These are phyloP conservation scores for Drepanosiphum platanoidis DNA, from an alignment of 2,888 invertebrate genomes.

Conservation along the genomic window DNA sequence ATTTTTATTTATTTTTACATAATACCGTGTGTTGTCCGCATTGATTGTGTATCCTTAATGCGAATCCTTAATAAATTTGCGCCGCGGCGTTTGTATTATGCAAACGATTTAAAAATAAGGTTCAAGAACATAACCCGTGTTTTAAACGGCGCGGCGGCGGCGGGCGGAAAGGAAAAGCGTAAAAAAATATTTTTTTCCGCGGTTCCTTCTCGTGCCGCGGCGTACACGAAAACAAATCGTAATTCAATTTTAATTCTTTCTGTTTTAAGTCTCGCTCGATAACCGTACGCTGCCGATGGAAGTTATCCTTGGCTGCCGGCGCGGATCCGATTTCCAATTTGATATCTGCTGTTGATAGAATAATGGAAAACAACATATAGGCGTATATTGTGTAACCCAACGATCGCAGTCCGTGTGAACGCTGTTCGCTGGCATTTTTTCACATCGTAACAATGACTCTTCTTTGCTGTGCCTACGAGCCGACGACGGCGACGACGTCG, in stretches of 20 bases:
- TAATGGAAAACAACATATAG: constrained; percentile 47
- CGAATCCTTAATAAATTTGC: background rate
- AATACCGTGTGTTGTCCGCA: background rate
- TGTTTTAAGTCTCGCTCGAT: background rate
- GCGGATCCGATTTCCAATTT: constrained; percentile 37
- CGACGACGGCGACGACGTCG: background rate
- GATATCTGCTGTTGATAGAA: constrained; percentile 28
- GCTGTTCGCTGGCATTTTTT: background rate
- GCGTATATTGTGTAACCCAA: constrained; percentile 12
- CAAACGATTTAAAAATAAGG: background rate
- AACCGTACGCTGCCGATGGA: background rate
- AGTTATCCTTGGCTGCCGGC: constrained; percentile 36
- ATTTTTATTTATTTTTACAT: background rate
- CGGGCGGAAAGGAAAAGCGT: background rate
- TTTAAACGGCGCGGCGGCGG: background rate
- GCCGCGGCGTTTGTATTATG: background rate
- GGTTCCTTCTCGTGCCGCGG: background rate
- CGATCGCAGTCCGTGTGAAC: background rate
- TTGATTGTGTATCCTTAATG: background rate
- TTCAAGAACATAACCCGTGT: too few species aligned
- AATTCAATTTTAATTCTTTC: background rate
- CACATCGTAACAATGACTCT: background rate
- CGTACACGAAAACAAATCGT: background rate
- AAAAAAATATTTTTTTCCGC: background rate
- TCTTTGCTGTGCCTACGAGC: background rate